Conservation (phyloP, 2,113 vertebrate genomes). For the Xiphophorus hellerii region DNA sequence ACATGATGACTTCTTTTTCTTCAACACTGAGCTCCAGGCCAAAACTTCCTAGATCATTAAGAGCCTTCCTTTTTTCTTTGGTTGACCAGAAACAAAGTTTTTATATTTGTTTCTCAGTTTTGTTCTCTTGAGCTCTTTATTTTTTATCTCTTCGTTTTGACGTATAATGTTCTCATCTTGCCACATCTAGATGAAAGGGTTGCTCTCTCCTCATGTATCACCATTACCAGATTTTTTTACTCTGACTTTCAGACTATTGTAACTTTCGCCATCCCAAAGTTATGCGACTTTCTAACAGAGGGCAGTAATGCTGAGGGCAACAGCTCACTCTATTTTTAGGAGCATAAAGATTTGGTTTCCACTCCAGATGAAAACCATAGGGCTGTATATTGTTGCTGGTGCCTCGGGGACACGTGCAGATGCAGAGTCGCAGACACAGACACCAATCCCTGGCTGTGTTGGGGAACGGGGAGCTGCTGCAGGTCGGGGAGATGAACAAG, state of each 20-base stretch:
- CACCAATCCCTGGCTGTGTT: constrained; percentile 28
- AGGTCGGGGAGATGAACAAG: constrained; percentile 62
- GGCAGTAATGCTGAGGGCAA: constrained; percentile 49
- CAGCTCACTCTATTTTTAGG: constrained; percentile 70
- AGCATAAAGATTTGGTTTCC: constrained; percentile 71
- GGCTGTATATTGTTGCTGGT: constrained; percentile 63
- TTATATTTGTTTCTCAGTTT: constrained; percentile 9
- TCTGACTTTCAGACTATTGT: constrained; percentile 40
- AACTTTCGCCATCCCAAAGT: constrained; percentile 49
- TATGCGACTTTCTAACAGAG: constrained; percentile 55
- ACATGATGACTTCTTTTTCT: not conserved
- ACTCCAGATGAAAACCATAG: constrained; percentile 73
- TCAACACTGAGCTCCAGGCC: not conserved
- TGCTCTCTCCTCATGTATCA: not conserved
- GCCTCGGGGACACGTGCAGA: constrained; percentile 45
- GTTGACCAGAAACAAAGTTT: constrained; percentile 14
- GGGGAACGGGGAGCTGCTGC: constrained; percentile 47
- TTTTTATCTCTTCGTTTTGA: not conserved
- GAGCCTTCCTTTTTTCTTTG: not conserved
- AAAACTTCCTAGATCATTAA: not conserved
- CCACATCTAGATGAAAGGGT: not conserved
- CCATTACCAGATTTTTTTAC: constrained; percentile 21
- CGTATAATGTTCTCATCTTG: not conserved
- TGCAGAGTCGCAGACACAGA: constrained; percentile 21
- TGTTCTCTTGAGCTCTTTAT: not conserved